These are phyloP conservation scores for Anolis apletophallus DNA, from an alignment of 2,797 vertebrate genomes.

Conservation along the genomic window DNA sequence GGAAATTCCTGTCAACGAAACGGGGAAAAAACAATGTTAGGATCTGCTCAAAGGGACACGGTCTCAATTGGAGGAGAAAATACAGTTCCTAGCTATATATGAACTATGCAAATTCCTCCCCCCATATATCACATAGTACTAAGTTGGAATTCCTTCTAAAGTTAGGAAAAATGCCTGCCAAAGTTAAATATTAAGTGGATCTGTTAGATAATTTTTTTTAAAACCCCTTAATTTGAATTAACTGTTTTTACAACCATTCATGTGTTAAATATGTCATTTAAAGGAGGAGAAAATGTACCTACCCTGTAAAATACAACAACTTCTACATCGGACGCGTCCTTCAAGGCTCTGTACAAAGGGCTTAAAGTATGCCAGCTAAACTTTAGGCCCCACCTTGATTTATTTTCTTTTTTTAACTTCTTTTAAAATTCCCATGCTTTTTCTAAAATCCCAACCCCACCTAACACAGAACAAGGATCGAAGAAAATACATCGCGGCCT, in stretches of 20 bases:
- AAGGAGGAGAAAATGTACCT: conserved; percentile 57
- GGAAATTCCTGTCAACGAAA: not conserved
- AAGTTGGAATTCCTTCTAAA: conserved; percentile 50
- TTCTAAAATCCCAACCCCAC: conserved; percentile 18
- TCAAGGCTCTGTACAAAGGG: conserved; percentile 69
- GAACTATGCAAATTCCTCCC: conserved; percentile 52
- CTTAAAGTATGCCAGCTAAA: conserved; percentile 74
- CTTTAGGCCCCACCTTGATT: conserved; percentile 66
- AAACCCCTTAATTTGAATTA: conserved; percentile 57
- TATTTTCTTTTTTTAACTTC: conserved; percentile 20
- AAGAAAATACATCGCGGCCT: conserved; percentile 63
- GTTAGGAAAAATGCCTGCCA: conserved; percentile 54
- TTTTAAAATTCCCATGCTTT: conserved; percentile 14
- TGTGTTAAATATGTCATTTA: conserved; percentile 72
- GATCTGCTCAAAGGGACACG: conserved; percentile 53
- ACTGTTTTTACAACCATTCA: conserved; percentile 64
- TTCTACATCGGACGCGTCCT: conserved; percentile 53
- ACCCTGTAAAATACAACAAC: conserved; percentile 59
- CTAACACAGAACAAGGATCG: conserved; percentile 54
- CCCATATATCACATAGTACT: conserved; percentile 23
- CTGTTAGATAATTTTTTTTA: conserved; percentile 63
- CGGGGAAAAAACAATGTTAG: conserved; percentile 27
- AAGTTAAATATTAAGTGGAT: conserved; percentile 62
- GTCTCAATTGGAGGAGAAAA: conserved; percentile 60
- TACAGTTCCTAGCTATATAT: conserved; percentile 50